phyloP scores from a whole-genome alignment of 23 tunicate genomes.

The Styela clava region DNA sequence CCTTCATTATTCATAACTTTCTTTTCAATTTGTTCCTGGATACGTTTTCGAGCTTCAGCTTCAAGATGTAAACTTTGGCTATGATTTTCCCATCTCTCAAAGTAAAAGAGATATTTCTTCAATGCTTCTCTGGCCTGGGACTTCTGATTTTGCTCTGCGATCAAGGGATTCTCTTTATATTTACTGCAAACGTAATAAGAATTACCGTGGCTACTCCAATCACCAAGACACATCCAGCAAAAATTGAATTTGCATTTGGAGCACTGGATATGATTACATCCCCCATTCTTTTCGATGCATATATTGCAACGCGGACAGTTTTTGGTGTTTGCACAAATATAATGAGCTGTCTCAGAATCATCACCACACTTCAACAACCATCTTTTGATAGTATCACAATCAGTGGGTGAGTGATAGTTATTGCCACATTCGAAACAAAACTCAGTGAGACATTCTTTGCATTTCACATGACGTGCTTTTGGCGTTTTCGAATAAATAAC shows the following conservation, averaged over 20 bases:
- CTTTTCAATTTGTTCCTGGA: conserved; percentile 75
- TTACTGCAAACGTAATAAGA: conserved; percentile 84
- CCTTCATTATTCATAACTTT: conserved; percentile 69
- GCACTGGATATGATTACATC: conserved; percentile 94
- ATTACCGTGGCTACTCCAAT: conserved; percentile 94
- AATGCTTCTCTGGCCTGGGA: conserved; percentile 78
- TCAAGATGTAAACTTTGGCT: conserved; percentile 61
- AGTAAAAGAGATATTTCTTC: conserved; percentile 84
- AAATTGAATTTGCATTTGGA: conserved; percentile 77
- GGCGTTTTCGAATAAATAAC: conserved; percentile 59
- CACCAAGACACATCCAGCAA: conserved; percentile 92
- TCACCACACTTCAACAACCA: conserved; percentile 93
- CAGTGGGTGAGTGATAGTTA: conserved; percentile 78
- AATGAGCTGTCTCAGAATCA: conserved; percentile 96
- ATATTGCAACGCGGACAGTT: conserved; percentile 86
- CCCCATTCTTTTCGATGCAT: conserved; percentile 95
- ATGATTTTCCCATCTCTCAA: conserved; percentile 94
- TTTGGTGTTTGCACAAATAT: conserved; percentile 93
- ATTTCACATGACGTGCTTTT: conserved; percentile 64
- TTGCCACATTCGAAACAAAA: conserved; percentile 91
- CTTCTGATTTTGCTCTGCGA: conserved; percentile 45
- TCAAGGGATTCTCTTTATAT: conserved; percentile 62
- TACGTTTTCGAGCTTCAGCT: conserved; percentile 65
- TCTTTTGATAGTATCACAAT: conserved; percentile 69
- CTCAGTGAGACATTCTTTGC: conserved; percentile 37